Evolutionary conservation across 2,888 invertebrate genomes (phyloP).

Genomic region (Tuberolachnus salignus): DNA sequence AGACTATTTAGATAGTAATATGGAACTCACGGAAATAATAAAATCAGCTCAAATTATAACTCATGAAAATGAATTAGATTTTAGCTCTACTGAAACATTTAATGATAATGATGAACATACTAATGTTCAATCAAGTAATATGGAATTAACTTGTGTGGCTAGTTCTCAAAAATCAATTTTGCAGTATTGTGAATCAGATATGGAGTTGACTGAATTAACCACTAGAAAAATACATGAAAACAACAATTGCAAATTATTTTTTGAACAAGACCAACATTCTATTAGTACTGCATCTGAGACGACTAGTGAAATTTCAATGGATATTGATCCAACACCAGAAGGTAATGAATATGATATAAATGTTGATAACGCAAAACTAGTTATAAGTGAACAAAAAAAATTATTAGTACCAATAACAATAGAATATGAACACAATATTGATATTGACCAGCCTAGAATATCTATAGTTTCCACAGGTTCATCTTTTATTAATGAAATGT

Average conservation of each 20-base stretch:
- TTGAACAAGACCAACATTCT: slow-evolving; percentile 11
- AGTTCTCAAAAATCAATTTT: slow-evolving; percentile 6
- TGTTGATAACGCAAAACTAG: background rate
- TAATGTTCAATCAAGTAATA: slow-evolving; percentile 1
- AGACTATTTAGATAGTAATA: slow-evolving; percentile 34
- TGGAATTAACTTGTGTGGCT: background rate
- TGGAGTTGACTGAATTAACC: slow-evolving; percentile 20
- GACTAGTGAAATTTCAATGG: slow-evolving; percentile 44
- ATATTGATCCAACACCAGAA: slow-evolving; percentile 27
- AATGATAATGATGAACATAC: background rate
- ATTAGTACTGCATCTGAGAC: background rate
- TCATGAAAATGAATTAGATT: background rate
- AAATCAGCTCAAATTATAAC: slow-evolving; percentile 15
- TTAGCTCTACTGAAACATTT: slow-evolving; percentile 5
- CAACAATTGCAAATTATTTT: background rate
- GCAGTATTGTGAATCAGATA: background rate
- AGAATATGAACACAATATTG: background rate
- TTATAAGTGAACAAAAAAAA: background rate
- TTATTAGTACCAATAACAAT: background rate
- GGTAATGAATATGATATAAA: slow-evolving; percentile 2
- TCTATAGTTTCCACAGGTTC: background rate
- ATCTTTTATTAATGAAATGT: slow-evolving; percentile 10
- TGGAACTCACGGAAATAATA: slow-evolving; percentile 48
- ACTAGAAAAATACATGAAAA: slow-evolving; percentile 6
- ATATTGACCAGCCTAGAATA: background rate